These are phyloP conservation scores for Spialia ferax DNA, from an alignment of 2,888 invertebrate species.

Conservation along the genomic window DNA sequence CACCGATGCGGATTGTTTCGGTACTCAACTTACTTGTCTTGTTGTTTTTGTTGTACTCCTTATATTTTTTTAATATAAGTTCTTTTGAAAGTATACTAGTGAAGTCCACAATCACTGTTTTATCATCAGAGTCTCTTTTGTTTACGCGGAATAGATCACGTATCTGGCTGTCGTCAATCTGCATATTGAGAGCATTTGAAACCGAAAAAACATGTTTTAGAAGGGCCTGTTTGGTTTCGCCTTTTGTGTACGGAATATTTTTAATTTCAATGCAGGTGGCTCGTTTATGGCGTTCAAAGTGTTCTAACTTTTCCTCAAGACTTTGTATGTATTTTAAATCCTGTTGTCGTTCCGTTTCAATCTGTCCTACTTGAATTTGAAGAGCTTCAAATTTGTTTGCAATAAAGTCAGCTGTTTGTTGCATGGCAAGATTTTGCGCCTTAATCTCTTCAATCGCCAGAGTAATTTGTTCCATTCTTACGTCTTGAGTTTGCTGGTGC, in stretches of 20 bases:
- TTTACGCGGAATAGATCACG: neutral
- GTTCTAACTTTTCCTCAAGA: neutral
- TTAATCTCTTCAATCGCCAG: slow-evolving; percentile 15
- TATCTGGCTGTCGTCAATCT: neutral
- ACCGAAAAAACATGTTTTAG: neutral
- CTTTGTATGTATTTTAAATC: neutral
- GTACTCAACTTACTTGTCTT: slow-evolving; percentile 1
- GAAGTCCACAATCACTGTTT: slow-evolving; percentile 16
- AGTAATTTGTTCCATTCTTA: slow-evolving; percentile 15
- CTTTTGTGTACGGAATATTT: slow-evolving; percentile 17
- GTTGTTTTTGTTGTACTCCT: slow-evolving; percentile 5
- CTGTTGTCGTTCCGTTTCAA: slow-evolving; percentile 8
- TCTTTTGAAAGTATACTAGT: slow-evolving; percentile 23
- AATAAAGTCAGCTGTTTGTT: slow-evolving; percentile 18
- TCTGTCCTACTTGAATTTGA: neutral
- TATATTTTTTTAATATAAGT: neutral
- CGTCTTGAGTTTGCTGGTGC: slow-evolving; percentile 7
- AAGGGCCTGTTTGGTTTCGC: slow-evolving; percentile 8
- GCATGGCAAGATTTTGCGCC: slow-evolving; percentile 8
- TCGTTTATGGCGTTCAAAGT: slow-evolving; percentile 15
- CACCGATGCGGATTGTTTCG: neutral
- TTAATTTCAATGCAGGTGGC: slow-evolving; percentile 18
- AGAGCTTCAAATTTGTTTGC: slow-evolving; percentile 15
- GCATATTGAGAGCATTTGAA: neutral
- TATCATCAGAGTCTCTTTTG: neutral